These are phyloP conservation scores for Podarcis siculus DNA, from an alignment of 2,797 vertebrate genomes.

Conservation along the genomic window DNA sequence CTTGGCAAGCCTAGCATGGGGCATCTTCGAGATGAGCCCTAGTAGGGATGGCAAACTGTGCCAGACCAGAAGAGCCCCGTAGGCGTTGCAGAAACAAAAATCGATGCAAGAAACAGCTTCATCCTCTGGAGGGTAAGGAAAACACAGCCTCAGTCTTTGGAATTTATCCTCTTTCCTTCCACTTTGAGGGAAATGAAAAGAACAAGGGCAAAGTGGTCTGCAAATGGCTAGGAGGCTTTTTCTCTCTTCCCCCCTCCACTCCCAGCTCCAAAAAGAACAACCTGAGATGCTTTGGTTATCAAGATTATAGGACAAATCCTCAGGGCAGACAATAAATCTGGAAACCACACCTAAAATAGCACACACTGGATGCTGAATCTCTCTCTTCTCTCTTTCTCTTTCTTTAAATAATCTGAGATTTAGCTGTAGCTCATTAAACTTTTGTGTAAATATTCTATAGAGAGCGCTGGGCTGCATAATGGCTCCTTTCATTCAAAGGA, in stretches of 20 bases:
- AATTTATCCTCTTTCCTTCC: conserved; percentile 44
- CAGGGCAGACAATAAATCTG: conserved; percentile 54
- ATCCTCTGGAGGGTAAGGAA: conserved; percentile 34
- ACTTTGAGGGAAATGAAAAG: conserved; percentile 47
- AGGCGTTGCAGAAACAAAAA: conserved; percentile 40
- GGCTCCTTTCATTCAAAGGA: conserved; percentile 26
- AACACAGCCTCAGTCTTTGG: conserved; percentile 27
- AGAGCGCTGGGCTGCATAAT: conserved; percentile 8
- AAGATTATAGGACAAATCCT: conserved; percentile 46
- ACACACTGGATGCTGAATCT: conserved; percentile 32
- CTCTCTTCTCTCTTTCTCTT: conserved; percentile 44
- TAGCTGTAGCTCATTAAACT: conserved; percentile 53
- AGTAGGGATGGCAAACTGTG: background rate
- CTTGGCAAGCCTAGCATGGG: conserved; percentile 17
- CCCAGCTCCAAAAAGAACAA: conserved; percentile 7
- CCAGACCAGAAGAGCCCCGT: conserved; percentile 23
- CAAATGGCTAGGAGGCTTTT: conserved; percentile 4
- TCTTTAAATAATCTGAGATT: conserved; percentile 46
- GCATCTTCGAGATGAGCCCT: background rate
- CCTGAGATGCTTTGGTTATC: conserved; percentile 26
- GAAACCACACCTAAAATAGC: conserved; percentile 46
- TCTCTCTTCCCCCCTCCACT: conserved; percentile 3
- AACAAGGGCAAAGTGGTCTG: conserved; percentile 45
- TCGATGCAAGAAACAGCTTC: conserved; percentile 26
- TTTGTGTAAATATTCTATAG: conserved; percentile 53